Percentiles rank a stretch among this genome's conserved stretches.
Conservation (phyloP, 1,140 invertebrate genomes). For the Druon quercuslanigerum region DNA sequence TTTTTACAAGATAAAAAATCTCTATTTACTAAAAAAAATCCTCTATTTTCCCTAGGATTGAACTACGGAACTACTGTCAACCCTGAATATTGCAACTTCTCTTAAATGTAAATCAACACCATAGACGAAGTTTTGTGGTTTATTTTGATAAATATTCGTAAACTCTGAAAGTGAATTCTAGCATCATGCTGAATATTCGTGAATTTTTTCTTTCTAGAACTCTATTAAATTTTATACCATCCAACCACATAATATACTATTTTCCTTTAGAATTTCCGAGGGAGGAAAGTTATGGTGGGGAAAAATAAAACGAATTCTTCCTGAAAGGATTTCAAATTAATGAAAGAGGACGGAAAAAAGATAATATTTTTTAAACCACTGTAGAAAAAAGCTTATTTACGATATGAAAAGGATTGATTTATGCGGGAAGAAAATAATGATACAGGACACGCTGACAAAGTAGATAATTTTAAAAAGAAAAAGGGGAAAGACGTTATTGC, state of each 20-base stretch:
- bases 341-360: background rate
- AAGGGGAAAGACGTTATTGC: conserved; percentile 2
- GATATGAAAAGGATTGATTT: background rate
- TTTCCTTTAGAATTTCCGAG: too few relatives aligned
- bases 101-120: background rate
- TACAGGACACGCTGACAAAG: conserved; percentile 2
- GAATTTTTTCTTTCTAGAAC: conserved; percentile 16
- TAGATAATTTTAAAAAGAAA: background rate
- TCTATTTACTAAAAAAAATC: too few relatives aligned
- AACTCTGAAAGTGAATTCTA: background rate
- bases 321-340: background rate
- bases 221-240: conserved; percentile 7
- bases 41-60: too few relatives aligned
- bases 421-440: conserved; percentile 12
- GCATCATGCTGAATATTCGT: conserved; percentile 2
- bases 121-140: background rate
- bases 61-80: too few relatives aligned
- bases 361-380: background rate
- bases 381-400: background rate
- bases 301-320: background rate
- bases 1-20: too few relatives aligned
- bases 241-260: background rate
- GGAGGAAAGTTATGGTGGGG: background rate
- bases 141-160: conserved; percentile 24
- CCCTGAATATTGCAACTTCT: background rate